Evolutionary conservation across 2,113 vertebrate species (phyloP).

Genomic region (Edolisoma coerulescens): DNA sequence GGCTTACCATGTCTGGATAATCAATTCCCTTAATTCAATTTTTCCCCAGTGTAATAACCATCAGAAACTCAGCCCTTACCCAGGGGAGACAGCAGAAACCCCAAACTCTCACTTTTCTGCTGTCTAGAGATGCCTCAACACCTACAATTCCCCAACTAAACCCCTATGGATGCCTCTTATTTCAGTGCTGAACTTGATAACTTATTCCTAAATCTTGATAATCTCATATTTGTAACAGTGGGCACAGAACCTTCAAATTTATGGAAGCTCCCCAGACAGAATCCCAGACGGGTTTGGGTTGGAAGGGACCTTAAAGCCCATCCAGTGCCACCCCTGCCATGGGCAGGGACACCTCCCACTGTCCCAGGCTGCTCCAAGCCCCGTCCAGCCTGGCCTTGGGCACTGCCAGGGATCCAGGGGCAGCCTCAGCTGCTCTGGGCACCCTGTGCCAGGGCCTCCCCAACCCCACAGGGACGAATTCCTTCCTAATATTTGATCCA

Average conservation of each 20-base stretch:
- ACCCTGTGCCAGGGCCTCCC: background rate
- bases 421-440: background rate
- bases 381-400: background rate
- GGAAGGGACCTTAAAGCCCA: background rate
- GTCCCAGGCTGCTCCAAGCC: background rate
- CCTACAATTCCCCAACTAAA: background rate
- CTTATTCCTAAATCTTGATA: background rate
- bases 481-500: background rate
- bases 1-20: background rate
- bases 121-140: background rate
- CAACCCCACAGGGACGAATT: fast-evolving
- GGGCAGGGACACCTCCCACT: background rate
- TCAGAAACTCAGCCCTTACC: background rate
- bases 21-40: background rate
- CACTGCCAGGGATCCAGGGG: background rate
- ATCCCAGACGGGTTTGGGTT: background rate
- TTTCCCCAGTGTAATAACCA: background rate
- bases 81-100: background rate
- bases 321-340: fast-evolving
- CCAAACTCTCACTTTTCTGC: background rate
- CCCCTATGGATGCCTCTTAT: background rate
- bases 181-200: background rate
- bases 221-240: background rate
- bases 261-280: background rate
- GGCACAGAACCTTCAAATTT: background rate